Conservation (phyloP, 2,113 vertebrate species). For the Rynchops niger region DNA sequence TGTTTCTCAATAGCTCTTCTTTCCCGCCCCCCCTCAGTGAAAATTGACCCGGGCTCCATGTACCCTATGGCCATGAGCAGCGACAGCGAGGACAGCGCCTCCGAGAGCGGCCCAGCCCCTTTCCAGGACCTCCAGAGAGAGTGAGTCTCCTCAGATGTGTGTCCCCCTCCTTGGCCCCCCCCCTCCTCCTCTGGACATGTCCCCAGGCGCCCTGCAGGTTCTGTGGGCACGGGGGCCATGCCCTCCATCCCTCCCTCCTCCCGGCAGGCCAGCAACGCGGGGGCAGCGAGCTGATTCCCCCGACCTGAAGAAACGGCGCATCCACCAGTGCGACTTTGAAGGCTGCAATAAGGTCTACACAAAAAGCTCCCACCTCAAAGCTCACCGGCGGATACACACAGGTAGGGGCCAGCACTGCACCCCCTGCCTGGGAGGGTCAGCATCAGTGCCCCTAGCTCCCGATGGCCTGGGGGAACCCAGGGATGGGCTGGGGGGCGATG, state of each 20-base stretch:
- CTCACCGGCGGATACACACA: slow-evolving; percentile 95
- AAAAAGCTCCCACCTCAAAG: slow-evolving; percentile 97
- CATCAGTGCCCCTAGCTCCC: rapidly evolving
- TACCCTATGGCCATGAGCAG: slow-evolving; percentile 76
- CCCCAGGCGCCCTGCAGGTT: not conserved
- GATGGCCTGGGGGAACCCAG: rapidly evolving
- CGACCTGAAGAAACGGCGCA: slow-evolving; percentile 89
- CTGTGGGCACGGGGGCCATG: rapidly evolving
- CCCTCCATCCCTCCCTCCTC: not conserved
- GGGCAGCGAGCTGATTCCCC: slow-evolving; percentile 76
- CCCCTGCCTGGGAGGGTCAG: not conserved
- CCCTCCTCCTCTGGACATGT: not conserved
- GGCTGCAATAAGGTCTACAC: slow-evolving; percentile 98
- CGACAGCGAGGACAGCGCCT: slow-evolving; percentile 75
- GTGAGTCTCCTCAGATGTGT: slow-evolving; percentile 43
- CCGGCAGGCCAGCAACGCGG: not conserved
- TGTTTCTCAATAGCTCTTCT: slow-evolving; percentile 3
- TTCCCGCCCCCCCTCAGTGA: slow-evolving; percentile 63
- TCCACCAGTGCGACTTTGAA: slow-evolving; percentile 96
- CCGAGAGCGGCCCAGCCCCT: slow-evolving; percentile 63
- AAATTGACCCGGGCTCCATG: slow-evolving; percentile 74
- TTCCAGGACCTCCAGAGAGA: slow-evolving; percentile 72
- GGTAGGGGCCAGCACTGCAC: slow-evolving; percentile 59
- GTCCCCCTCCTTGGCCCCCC: not conserved
- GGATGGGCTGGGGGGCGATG: rapidly evolving